Percentiles rank a stretch among this genome's conserved stretches.
phyloP scores from a whole-genome alignment of 2,113 vertebrate species.

The Genyomyrus donnyi region DNA sequence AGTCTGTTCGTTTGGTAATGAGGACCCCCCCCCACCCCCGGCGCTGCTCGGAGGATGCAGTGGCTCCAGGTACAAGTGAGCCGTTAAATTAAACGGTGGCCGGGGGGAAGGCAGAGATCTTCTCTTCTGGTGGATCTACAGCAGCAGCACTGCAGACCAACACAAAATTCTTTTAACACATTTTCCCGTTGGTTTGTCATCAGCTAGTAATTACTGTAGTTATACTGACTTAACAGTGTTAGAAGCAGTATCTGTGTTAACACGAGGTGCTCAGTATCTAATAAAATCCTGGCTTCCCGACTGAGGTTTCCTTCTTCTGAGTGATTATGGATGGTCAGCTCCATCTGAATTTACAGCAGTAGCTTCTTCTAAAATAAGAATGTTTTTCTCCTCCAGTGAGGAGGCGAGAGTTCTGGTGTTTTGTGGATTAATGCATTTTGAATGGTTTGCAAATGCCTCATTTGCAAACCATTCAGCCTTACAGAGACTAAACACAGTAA shows the following conservation, averaged over 20 bases:
- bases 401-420: neutral
- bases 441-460: neutral
- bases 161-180: neutral
- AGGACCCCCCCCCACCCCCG: neutral
- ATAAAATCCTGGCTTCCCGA: neutral
- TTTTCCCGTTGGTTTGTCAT: neutral
- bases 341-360: neutral
- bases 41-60: neutral
- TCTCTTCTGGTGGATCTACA: neutral
- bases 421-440: neutral
- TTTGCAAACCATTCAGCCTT: neutral
- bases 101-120: neutral
- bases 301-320: neutral
- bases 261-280: neutral
- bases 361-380: neutral
- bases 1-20: neutral
- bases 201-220: neutral
- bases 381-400: neutral
- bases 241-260: neutral
- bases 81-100: neutral
- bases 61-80: neutral
- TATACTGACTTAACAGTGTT: neutral
- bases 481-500: neutral
- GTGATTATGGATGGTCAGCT: neutral
- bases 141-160: neutral